These are phyloP conservation scores for Prionailurus viverrinus DNA, from an alignment of 2,113 vertebrate species.

Conservation along the genomic window DNA sequence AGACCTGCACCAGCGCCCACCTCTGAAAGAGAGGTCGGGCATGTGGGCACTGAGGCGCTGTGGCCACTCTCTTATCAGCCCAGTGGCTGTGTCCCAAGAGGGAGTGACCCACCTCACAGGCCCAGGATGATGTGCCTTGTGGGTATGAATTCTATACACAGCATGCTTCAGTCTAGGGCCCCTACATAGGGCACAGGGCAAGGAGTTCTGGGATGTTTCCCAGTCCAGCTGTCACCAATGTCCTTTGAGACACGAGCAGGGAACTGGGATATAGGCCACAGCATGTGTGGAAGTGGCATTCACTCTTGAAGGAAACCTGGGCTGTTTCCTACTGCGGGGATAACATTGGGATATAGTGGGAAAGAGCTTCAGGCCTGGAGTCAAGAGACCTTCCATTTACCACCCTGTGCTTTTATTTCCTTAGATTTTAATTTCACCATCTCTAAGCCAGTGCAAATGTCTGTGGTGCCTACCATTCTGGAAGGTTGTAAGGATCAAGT, in stretches of 20 bases:
- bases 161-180: neutral
- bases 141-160: neutral
- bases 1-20: neutral
- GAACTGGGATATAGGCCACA: neutral
- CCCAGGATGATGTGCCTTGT: fast-evolving
- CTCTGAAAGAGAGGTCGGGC: neutral
- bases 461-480: neutral
- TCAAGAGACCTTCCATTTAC: neutral
- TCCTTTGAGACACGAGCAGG: too few relatives aligned
- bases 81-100: neutral
- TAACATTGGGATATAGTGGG: neutral
- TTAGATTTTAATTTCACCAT: neutral
- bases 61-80: neutral
- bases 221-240: neutral
- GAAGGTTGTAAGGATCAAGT: neutral
- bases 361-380: neutral
- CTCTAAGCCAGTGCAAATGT: neutral
- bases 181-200: too few relatives aligned
- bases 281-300: fast-evolving
- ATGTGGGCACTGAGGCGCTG: fast-evolving
- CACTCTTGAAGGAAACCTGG: neutral
- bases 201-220: neutral
- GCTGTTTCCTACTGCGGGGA: neutral
- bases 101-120: neutral
- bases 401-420: neutral